phyloP scores from a whole-genome alignment of 2,113 vertebrate species.

The Rhea pennata region DNA sequence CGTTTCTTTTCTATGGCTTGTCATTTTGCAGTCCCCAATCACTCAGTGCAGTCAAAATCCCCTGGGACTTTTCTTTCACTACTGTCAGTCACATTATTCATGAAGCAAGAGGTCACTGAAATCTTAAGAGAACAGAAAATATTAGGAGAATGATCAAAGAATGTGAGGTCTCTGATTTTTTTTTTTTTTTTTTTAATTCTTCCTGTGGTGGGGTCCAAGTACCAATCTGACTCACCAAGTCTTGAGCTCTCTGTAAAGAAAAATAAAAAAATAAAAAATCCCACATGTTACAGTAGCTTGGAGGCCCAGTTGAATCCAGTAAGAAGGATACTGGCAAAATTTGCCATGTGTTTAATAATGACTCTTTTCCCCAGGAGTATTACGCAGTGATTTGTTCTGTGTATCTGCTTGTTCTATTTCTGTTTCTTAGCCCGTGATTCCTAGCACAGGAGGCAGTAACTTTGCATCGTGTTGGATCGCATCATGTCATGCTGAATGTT shows the following conservation, averaged over 20 bases:
- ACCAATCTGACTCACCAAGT: not conserved
- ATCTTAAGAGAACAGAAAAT: not conserved
- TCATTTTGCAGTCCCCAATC: not conserved
- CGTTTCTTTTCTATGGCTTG: not conserved
- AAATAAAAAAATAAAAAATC: not conserved
- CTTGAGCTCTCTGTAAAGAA: not conserved
- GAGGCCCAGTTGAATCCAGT: not conserved
- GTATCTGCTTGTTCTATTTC: slow-evolving; percentile 60
- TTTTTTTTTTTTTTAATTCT: slow-evolving; percentile 16
- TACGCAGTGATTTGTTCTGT: slow-evolving; percentile 16
- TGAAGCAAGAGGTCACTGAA: not conserved
- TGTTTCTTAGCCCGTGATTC: slow-evolving; percentile 42
- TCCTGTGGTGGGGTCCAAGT: not conserved
- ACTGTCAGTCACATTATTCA: not conserved
- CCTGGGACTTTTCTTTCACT: not conserved
- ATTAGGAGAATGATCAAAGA: slow-evolving; percentile 24
- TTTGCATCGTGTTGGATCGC: slow-evolving; percentile 10
- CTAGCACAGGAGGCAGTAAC: slow-evolving; percentile 34
- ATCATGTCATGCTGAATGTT: slow-evolving; percentile 23
- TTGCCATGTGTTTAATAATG: not conserved
- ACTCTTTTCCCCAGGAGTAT: slow-evolving; percentile 44
- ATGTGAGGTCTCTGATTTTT: not conserved
- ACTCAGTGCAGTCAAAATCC: not conserved
- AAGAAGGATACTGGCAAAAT: not conserved
- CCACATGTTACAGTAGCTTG: not conserved